Percentiles rank a stretch among this genome's conserved stretches.
These are phyloP conservation scores for Mormyrus hasselquistii DNA, from an alignment of 2,797 vertebrate species.

Conservation along the genomic window DNA sequence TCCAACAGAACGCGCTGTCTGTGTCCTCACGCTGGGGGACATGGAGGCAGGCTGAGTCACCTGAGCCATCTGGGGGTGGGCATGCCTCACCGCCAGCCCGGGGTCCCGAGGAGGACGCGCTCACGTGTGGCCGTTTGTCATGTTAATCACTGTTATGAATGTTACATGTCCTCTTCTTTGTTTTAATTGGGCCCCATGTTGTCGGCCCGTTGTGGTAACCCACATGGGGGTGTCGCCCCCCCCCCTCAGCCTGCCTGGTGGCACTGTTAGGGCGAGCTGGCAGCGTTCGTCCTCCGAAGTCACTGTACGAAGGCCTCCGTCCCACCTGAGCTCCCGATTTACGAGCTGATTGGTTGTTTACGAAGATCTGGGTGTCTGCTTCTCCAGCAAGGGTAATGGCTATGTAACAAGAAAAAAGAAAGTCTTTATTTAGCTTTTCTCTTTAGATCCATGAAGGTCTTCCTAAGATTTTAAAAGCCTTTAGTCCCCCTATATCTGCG, in stretches of 20 bases:
- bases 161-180: constrained; percentile 41
- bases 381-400: not conserved
- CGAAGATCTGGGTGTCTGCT: not conserved
- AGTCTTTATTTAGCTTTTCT: not conserved
- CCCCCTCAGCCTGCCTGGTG: not conserved
- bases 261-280: not conserved
- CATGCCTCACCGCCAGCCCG: constrained; percentile 35
- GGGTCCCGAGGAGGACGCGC: not conserved
- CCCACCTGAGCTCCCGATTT: not conserved
- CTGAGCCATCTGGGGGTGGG: constrained; percentile 61
- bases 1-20: constrained; percentile 41
- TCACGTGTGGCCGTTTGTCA: constrained; percentile 45
- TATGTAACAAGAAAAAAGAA: not conserved
- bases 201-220: not conserved
- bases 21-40: constrained; percentile 25
- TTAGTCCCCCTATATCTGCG: not conserved
- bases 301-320: not conserved
- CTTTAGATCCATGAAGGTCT: not conserved
- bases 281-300: not conserved
- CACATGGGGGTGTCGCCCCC: not conserved
- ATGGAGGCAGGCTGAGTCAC: constrained; percentile 48
- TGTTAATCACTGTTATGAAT: constrained; percentile 45
- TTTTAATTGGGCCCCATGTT: constrained; percentile 36
- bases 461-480: not conserved
- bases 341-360: not conserved